Evolutionary conservation across 2,797 vertebrate genomes (phyloP).

Genomic region (Podarcis siculus): DNA sequence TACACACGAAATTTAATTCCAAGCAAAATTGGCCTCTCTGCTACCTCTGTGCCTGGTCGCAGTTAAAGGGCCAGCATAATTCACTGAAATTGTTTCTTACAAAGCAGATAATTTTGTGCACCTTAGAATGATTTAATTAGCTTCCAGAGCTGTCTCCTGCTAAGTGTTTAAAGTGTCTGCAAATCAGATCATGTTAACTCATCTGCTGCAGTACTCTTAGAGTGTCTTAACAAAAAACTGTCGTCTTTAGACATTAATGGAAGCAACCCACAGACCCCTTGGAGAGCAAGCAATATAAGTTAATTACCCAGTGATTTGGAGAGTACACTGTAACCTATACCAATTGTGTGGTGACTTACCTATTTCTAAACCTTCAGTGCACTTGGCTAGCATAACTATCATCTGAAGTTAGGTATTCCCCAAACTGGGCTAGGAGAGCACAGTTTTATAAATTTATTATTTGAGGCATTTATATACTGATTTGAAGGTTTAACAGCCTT

Average conservation of each 20-base stretch:
- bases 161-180: slow-evolving; percentile 84
- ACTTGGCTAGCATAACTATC: slow-evolving; percentile 21
- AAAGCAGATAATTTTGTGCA: slow-evolving; percentile 80
- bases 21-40: slow-evolving; percentile 66
- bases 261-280: slow-evolving; percentile 69
- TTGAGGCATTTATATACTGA: neutral
- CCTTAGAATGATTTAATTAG: slow-evolving; percentile 83
- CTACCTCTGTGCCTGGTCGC: slow-evolving; percentile 62
- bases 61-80: slow-evolving; percentile 77
- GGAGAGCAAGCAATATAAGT: slow-evolving; percentile 75
- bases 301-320: slow-evolving; percentile 80
- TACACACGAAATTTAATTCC: slow-evolving; percentile 79
- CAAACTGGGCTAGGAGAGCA: neutral
- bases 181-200: slow-evolving; percentile 84
- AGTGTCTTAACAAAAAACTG: slow-evolving; percentile 74
- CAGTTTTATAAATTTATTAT: neutral
- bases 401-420: slow-evolving; percentile 14
- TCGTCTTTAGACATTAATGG: slow-evolving; percentile 76
- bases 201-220: slow-evolving; percentile 75
- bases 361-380: neutral
- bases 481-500: neutral
- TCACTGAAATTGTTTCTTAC: slow-evolving; percentile 81
- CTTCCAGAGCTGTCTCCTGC: slow-evolving; percentile 80
- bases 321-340: slow-evolving; percentile 69
- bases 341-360: slow-evolving; percentile 68